Percentiles rank a stretch among this genome's conserved stretches.
Conservation (phyloP, 2,797 vertebrate genomes). For the Enoplosus armatus region DNA sequence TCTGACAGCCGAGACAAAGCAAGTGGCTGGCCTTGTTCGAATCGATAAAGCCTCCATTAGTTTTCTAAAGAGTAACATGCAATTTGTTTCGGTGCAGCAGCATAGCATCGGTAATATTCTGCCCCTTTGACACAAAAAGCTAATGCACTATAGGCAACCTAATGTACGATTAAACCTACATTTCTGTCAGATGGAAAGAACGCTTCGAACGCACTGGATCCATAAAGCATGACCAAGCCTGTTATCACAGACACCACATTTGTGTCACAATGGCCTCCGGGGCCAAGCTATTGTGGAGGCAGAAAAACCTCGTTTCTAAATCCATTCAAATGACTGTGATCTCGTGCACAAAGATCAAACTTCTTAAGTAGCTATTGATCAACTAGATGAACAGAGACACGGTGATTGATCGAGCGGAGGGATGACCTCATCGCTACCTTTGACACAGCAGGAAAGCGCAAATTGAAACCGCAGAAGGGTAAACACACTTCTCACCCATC, state of each 20-base stretch:
- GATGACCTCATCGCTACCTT: constrained; percentile 73
- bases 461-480: constrained; percentile 74
- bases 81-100: constrained; percentile 72
- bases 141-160: constrained; percentile 65
- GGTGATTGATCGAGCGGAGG: constrained; percentile 56
- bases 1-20: constrained; percentile 82
- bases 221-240: constrained; percentile 75
- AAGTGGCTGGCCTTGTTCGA: constrained; percentile 79
- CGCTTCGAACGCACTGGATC: constrained; percentile 54
- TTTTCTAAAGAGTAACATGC: constrained; percentile 80
- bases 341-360: constrained; percentile 73
- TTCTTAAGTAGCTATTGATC: constrained; percentile 82
- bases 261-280: constrained; percentile 64
- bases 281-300: constrained; percentile 49
- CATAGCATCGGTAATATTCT: constrained; percentile 72
- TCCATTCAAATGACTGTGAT: constrained; percentile 72
- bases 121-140: constrained; percentile 63
- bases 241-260: constrained; percentile 71
- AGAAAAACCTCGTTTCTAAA: constrained; percentile 46
- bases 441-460: constrained; percentile 70
- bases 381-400: constrained; percentile 72
- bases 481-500: constrained; percentile 71
- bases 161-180: constrained; percentile 74
- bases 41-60: constrained; percentile 85
- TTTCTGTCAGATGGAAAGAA: constrained; percentile 69